phyloP scores from a whole-genome alignment of 2,888 invertebrate species.

The Nematopogon swammerdamellus region DNA sequence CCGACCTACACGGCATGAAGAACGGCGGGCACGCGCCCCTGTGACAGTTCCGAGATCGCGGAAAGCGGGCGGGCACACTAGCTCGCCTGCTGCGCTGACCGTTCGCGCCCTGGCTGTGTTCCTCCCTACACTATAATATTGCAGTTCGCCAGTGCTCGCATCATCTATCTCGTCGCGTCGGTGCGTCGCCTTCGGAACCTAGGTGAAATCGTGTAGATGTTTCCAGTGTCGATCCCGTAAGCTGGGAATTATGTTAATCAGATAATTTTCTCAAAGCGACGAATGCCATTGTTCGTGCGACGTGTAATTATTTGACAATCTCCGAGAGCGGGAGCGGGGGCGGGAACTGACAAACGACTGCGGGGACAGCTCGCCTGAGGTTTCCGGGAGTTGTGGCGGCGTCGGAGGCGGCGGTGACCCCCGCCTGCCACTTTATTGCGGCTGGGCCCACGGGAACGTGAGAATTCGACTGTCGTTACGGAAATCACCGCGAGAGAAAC shows the following conservation, averaged over 20 bases:
- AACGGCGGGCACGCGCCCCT: no score
- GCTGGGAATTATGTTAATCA: background rate
- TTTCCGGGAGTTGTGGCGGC: background rate
- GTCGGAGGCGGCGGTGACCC: background rate
- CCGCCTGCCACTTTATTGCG: conserved; percentile 4
- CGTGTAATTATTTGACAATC: background rate
- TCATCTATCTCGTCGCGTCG: no score
- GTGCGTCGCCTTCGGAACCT: no score
- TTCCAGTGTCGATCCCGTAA: background rate
- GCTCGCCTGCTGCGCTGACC: no score
- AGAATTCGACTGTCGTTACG: conserved; percentile 54
- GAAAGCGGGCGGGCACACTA: no score
- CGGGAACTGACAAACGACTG: background rate
- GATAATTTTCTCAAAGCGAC: background rate
- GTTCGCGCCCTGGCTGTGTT: no score
- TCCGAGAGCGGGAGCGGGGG: background rate
- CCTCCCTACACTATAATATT: no score
- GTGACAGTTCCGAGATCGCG: no score
- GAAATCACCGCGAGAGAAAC: conserved; percentile 52
- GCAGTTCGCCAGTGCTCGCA: no score
- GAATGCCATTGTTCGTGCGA: background rate
- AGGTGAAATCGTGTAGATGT: no score
- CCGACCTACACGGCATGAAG: background rate
- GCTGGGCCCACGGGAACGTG: conserved; percentile 34
- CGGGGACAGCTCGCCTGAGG: background rate